phyloP scores from a whole-genome alignment of 2,113 vertebrate genomes.

The Phrynosoma blainvillii region DNA sequence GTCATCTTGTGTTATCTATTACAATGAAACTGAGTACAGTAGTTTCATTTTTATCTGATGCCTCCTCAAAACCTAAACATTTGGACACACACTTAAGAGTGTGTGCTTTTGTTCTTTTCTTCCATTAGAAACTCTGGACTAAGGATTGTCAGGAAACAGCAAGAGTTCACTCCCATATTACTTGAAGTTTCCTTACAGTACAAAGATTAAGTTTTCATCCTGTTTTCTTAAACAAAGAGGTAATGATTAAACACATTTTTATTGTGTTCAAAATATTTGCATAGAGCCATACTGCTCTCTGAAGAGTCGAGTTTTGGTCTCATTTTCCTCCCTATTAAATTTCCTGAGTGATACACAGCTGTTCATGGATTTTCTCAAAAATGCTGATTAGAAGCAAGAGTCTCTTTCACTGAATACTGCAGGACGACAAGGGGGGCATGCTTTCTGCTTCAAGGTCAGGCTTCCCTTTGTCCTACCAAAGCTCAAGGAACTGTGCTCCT shows the following conservation, averaged over 20 bases:
- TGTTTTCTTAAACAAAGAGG: constrained; percentile 32
- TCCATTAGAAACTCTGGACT: constrained; percentile 21
- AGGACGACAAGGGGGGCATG: not conserved
- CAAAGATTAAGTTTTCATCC: constrained; percentile 46
- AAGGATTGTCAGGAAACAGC: constrained; percentile 22
- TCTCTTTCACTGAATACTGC: not conserved
- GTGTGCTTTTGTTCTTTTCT: constrained; percentile 30
- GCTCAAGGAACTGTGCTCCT: not conserved
- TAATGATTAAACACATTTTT: constrained; percentile 30
- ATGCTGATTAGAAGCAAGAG: not conserved
- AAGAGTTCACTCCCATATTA: not conserved
- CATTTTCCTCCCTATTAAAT: not conserved
- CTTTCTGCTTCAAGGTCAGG: constrained; percentile 34
- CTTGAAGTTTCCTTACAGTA: not conserved
- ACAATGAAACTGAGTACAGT: constrained; percentile 1
- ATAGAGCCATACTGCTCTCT: not conserved
- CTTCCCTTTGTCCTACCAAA: not conserved
- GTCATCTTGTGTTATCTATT: not conserved
- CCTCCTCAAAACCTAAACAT: not conserved
- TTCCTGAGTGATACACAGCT: not conserved
- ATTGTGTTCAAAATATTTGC: not conserved
- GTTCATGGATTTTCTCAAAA: not conserved
- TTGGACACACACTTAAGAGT: not conserved
- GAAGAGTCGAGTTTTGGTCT: constrained; percentile 27
- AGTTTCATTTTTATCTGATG: constrained; percentile 6